These are phyloP conservation scores for Petrolisthes manimaculis DNA, from an alignment of 2,888 invertebrate species.

Conservation along the genomic window DNA sequence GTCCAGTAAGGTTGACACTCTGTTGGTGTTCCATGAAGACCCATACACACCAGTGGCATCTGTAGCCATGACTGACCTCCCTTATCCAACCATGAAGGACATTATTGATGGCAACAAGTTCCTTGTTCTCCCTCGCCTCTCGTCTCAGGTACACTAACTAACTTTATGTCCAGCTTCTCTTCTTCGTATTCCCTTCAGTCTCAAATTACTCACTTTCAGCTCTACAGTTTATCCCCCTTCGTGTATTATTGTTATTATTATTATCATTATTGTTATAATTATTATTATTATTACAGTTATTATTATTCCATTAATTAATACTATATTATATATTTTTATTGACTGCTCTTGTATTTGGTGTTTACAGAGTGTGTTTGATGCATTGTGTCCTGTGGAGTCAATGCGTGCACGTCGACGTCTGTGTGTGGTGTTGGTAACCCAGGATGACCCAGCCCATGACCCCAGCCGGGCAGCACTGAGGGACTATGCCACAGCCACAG, in stretches of 20 bases:
- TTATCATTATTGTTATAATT: neutral
- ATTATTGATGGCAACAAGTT: conserved; percentile 90
- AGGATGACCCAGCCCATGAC: conserved; percentile 74
- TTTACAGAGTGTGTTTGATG: conserved; percentile 78
- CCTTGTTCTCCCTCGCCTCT: conserved; percentile 87
- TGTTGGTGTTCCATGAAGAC: conserved; percentile 89
- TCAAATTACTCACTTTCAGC: neutral
- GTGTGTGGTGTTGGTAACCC: conserved; percentile 84
- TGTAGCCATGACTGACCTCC: conserved; percentile 90
- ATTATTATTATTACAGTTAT: too few relatives aligned
- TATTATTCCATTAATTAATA: conserved; percentile 7
- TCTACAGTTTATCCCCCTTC: neutral
- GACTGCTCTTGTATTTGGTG: neutral
- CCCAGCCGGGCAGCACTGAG: conserved; percentile 79
- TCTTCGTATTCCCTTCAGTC: neutral
- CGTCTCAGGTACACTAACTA: conserved; percentile 83
- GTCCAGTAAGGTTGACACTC: conserved; percentile 80
- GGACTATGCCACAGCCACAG: conserved; percentile 78
- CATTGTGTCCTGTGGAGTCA: conserved; percentile 90
- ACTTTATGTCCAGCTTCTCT: neutral
- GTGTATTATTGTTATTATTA: too few relatives aligned
- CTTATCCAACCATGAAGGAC: conserved; percentile 87
- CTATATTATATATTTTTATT: neutral
- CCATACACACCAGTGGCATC: conserved; percentile 85
- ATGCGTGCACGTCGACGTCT: conserved; percentile 80